Evolutionary conservation across 2,888 invertebrate genomes (phyloP).

Genomic region (Norana najaformis): DNA sequence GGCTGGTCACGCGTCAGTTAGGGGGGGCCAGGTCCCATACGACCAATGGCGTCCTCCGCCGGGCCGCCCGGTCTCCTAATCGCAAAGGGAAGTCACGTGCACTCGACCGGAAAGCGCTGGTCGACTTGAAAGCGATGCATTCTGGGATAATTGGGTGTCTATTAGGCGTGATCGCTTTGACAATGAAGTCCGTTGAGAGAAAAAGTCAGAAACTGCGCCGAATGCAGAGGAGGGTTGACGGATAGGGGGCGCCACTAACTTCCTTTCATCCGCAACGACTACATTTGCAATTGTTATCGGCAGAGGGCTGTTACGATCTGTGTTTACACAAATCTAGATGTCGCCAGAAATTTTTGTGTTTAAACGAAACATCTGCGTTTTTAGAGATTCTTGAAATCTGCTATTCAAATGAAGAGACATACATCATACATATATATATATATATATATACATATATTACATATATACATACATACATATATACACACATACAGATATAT

Average conservation of each 20-base stretch:
- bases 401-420: not conserved
- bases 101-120: not conserved
- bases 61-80: not conserved
- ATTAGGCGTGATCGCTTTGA: not conserved
- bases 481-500: no score
- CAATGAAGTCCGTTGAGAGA: conserved; percentile 2
- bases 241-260: not conserved
- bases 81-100: conserved; percentile 19
- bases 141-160: conserved; percentile 20
- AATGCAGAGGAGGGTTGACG: not conserved
- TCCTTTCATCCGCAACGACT: not conserved
- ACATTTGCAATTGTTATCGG: no score
- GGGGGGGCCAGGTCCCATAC: not conserved
- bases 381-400: no score
- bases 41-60: not conserved
- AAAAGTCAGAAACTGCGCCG: not conserved
- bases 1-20: not conserved
- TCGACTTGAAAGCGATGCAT: conserved; percentile 20
- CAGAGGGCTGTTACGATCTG: not conserved
- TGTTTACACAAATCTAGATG: not conserved
- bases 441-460: no score
- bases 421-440: no score
- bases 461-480: no score
- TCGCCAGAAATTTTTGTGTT: not conserved
- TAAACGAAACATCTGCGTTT: no score